phyloP scores from a whole-genome alignment of 2,113 vertebrate genomes.

The Saguinus midas region DNA sequence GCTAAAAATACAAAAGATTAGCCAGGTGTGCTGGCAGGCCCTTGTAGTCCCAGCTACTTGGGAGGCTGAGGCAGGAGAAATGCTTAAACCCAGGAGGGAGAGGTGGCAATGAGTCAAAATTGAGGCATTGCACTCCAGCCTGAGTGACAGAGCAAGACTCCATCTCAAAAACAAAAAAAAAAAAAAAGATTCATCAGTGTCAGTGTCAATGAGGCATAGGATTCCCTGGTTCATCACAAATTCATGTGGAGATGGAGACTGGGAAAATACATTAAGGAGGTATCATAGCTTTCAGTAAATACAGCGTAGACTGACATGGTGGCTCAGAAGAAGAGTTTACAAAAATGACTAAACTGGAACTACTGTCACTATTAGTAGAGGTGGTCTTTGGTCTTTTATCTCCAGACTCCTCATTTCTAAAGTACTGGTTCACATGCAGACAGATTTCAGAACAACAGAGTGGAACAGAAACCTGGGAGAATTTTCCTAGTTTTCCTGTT shows the following conservation, averaged over 20 bases:
- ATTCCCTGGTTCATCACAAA: not conserved
- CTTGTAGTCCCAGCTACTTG: no score
- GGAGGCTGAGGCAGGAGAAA: no score
- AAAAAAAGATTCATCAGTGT: not conserved
- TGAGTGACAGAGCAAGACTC: no score
- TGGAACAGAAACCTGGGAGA: not conserved
- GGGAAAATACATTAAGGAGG: not conserved
- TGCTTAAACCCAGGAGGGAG: no score
- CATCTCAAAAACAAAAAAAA: no score
- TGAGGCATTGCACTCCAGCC: no score
- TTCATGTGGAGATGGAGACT: not conserved
- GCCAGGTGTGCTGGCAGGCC: no score
- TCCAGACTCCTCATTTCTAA: not conserved
- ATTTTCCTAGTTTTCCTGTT: no score
- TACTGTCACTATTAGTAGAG: not conserved
- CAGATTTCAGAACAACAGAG: not conserved
- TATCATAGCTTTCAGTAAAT: not conserved
- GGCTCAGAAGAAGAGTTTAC: not conserved
- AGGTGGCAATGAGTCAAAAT: no score
- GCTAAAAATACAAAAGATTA: no score
- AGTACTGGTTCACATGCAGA: not conserved
- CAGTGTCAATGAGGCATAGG: not conserved
- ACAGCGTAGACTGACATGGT: fast-evolving
- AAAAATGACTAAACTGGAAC: not conserved
- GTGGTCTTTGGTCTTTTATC: not conserved